Base-by-base conservation (phyloP, 2,888 invertebrate genomes). In the Didymodactylos carnosus region DNA sequence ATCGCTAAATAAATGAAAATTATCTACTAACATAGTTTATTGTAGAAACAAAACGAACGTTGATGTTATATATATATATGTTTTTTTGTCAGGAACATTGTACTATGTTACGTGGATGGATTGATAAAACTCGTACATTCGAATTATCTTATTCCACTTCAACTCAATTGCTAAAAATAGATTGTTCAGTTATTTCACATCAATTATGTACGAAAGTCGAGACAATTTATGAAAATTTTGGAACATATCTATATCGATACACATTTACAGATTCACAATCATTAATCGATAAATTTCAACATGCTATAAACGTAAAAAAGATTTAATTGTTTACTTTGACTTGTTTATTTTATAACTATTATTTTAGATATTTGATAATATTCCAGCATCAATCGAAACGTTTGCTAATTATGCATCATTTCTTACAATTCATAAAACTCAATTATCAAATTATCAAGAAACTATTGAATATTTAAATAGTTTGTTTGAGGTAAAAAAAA, bases 401-500 rank as follows among this genome's bases (percentile, higher is more conserved):
- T 82, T 82, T 79, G 82, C 82, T 35, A 75, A 76, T 25, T 82
- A 80, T 79, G 81, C 82, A 72, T 80, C 80, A 73, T 80, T 80
- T 76, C 81, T 80, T 73, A 76, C 76, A 39, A 76, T 78, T 43
- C 80, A 80, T 78, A 81, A 82, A 78, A 79, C 80, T 74, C 80
- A 80, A 76, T 79, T 79, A 46, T 75, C 78, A 25, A 76, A 77
- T 16, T 81, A 79, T 75, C 81, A 82, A 75, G 80, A 81, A 75
- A 77, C 79, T 69, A 78, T 80, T 40, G 82, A 82, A 69, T 82
- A 82, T 72, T 80, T 81, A 78, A 82, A 81, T 76, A 80, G 81
- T 2, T 76, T 82, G 62, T 82, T 79, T 80, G 82, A 82, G 80
- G 82, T 82, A 77, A 73, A 73, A 69, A 11, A 19, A 39, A 14